phyloP scores from a whole-genome alignment of 2,888 invertebrate genomes.

The Metacarcinus magister region DNA sequence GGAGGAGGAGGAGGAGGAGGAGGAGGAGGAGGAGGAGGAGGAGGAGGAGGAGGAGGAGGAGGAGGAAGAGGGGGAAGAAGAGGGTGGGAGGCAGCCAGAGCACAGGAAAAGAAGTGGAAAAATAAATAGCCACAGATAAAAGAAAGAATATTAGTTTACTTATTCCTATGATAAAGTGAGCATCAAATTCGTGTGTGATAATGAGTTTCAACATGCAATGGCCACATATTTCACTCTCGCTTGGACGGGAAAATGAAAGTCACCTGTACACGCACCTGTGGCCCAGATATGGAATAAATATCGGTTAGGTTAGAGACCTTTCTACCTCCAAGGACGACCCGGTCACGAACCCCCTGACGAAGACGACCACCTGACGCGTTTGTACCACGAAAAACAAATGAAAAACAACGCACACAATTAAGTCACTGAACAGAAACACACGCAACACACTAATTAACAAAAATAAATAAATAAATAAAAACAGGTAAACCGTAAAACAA shows the following conservation, averaged over 20 bases:
- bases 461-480: neutral
- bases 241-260: neutral
- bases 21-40: neutral
- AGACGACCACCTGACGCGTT: conserved; percentile 30
- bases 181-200: neutral
- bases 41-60: neutral
- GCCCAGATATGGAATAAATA: neutral
- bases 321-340: neutral
- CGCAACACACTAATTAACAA: neutral
- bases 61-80: neutral
- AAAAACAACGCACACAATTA: neutral
- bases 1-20: neutral
- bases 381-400: neutral
- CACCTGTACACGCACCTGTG: neutral
- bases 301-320: neutral
- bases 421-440: neutral
- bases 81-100: neutral
- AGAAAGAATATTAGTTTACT: neutral
- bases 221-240: neutral
- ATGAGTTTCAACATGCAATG: neutral
- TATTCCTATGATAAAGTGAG: neutral
- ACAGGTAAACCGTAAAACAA: neutral
- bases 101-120: neutral
- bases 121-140: neutral
- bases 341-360: neutral